Conservation (phyloP, 2,888 invertebrate genomes). For the Dryococelus australis region DNA sequence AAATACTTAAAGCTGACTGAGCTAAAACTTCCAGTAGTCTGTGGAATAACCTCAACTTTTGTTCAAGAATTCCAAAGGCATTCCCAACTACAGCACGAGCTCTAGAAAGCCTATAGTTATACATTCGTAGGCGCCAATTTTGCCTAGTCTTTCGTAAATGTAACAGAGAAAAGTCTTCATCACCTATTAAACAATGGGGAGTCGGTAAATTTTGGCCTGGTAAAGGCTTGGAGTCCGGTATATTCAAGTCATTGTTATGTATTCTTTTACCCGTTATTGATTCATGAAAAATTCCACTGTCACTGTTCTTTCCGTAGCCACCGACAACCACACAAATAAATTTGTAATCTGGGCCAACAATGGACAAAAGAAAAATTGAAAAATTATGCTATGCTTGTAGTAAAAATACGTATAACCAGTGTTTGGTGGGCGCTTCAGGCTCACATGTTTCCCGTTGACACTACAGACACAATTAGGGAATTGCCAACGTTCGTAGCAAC, state of each 20-base stretch:
- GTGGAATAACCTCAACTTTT: background rate
- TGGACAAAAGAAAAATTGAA: background rate
- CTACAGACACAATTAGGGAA: conserved; percentile 48
- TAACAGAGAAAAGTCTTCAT: background rate
- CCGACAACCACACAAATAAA: conserved; percentile 45
- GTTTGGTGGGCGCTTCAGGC: conserved; percentile 46
- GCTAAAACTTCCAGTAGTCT: background rate
- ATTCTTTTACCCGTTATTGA: background rate
- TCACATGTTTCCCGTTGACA: conserved; percentile 49
- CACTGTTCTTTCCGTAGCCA: conserved; percentile 42
- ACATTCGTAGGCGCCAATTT: background rate
- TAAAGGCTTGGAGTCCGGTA: background rate
- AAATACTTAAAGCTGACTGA: background rate
- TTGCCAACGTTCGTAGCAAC: conserved; percentile 47
- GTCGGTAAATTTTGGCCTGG: background rate
- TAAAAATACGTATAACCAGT: conserved; percentile 44
- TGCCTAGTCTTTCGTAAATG: background rate
- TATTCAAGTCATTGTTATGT: background rate
- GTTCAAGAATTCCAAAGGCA: background rate
- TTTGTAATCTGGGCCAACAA: background rate
- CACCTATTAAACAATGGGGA: background rate
- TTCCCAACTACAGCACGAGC: background rate
- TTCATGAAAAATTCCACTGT: conserved; percentile 29
- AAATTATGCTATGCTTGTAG: background rate
- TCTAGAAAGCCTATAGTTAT: background rate